Evolutionary conservation across 2,797 vertebrate genomes (phyloP), one percentile per base, ranked within the genome.

Genomic region (Myiotriccus ornatus): DNA sequence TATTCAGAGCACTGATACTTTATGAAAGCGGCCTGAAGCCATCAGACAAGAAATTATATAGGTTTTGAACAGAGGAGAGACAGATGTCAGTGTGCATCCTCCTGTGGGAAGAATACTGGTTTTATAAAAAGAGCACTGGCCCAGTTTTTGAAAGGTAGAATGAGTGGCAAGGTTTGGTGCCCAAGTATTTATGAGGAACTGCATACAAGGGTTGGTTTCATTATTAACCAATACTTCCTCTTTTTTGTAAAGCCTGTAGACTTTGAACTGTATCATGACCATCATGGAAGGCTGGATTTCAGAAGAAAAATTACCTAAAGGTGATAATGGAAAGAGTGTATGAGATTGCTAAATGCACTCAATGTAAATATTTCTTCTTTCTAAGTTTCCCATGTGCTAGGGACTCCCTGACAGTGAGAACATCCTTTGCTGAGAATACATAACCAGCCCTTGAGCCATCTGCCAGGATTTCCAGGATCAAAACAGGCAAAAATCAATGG

Each of bases 1-100:
- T 80, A 70, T 87, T 94, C 89, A 92, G 70, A 90, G 79, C 84
- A 89, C 73, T 90, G 93, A 96, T 95, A 84, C 73, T 90, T 95
- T 90, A 85, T 92, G 91, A 95, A 93, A 94, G 84, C 0, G 2
- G 87, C 91, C 94, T 94, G 91, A 32, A 92, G 93, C 68, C 92
- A 95, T 91, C 82, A 92, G 83, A 80, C 86, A 93, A 90, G 62
- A 83, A 92, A 84, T 92, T 84, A 89, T 46, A 87, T 37, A 80
- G 57, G 75, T 93, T 96, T 92, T 71, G 74, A 93, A 82, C 32
- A 89, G 84, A 82, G 67, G 55, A 95, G 86, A 93, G 94, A 67
- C 90, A 93, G 81, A 91, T 93, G 95, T 87, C 96, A 93, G 47
- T n/a, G 65, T 64, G 57, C 59, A 65, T 94, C 88, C 56, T 93